Evolutionary conservation across 2,888 invertebrate genomes (phyloP).

Genomic region (Proisotoma minuta): DNA sequence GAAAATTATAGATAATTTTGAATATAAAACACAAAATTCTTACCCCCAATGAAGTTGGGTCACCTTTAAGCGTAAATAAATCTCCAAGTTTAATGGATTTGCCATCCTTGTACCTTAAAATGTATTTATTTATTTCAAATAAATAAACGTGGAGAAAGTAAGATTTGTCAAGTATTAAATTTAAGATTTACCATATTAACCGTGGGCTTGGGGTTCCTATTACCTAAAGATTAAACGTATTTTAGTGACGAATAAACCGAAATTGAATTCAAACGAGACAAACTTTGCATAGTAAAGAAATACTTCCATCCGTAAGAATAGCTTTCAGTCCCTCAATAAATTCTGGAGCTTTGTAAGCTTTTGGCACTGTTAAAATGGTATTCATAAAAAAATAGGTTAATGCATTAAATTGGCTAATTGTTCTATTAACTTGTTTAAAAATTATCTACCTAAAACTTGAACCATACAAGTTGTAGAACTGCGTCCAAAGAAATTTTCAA

Average conservation of each 20-base stretch:
- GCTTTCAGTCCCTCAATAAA: conserved; percentile 80
- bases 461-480: conserved; percentile 69
- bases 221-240: conserved; percentile 52
- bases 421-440: not conserved
- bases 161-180: too few relatives aligned
- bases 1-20: too few relatives aligned
- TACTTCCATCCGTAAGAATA: conserved; percentile 78
- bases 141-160: too few relatives aligned
- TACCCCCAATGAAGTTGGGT: conserved; percentile 73
- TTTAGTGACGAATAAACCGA: not conserved
- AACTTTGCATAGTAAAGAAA: conserved; percentile 79
- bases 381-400: not conserved
- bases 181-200: too few relatives aligned
- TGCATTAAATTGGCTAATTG: conserved; percentile 20
- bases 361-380: conserved; percentile 67
- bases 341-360: conserved; percentile 80
- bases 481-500: conserved; percentile 69
- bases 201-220: conserved; percentile 91
- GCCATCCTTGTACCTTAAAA: conserved; percentile 70
- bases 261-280: not conserved
- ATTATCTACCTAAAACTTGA: conserved; percentile 64
- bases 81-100: conserved; percentile 84
- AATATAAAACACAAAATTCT: not conserved
- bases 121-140: too few relatives aligned
- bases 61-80: conserved; percentile 79